A percentile compares a stretch with the other conserved stretches of the same genome.
phyloP scores from a whole-genome alignment of 1,140 invertebrate genomes.

The Metaphire vulgaris region DNA sequence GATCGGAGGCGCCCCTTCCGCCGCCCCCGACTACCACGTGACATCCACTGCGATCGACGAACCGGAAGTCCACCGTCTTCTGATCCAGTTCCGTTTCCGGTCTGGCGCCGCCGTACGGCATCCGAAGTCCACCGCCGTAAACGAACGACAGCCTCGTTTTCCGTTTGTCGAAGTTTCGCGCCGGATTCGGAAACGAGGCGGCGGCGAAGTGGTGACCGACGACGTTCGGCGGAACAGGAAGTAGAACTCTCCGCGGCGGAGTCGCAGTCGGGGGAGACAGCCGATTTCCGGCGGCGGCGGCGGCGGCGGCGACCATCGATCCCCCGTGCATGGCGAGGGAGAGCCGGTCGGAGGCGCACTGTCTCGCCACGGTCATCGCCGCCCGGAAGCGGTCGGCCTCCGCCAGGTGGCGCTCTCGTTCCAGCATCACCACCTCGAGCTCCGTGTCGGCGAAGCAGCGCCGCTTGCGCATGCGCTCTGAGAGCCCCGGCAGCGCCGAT shows the following conservation, averaged over 20 bases:
- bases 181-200: not conserved
- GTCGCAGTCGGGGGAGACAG: not conserved
- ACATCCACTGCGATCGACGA: not conserved
- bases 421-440: slow-evolving; percentile 49
- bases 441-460: slow-evolving; percentile 54
- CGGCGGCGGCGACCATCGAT: no score
- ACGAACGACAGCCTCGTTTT: not conserved
- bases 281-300: not conserved
- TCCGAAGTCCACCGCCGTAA: not conserved
- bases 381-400: not conserved
- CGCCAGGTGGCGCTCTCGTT: slow-evolving; percentile 35
- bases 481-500: not conserved
- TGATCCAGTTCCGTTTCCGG: not conserved
- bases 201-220: not conserved
- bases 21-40: not conserved
- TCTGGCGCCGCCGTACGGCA: not conserved
- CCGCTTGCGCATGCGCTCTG: slow-evolving; percentile 42
- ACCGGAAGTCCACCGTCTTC: not conserved
- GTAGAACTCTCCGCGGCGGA: not conserved
- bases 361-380: not conserved
- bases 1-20: not conserved
- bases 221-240: not conserved
- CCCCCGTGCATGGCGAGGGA: not conserved
- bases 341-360: not conserved
- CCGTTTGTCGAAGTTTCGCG: not conserved